Evolutionary conservation across 2,888 invertebrate species (phyloP).

Genomic region (Spodoptera picta): DNA sequence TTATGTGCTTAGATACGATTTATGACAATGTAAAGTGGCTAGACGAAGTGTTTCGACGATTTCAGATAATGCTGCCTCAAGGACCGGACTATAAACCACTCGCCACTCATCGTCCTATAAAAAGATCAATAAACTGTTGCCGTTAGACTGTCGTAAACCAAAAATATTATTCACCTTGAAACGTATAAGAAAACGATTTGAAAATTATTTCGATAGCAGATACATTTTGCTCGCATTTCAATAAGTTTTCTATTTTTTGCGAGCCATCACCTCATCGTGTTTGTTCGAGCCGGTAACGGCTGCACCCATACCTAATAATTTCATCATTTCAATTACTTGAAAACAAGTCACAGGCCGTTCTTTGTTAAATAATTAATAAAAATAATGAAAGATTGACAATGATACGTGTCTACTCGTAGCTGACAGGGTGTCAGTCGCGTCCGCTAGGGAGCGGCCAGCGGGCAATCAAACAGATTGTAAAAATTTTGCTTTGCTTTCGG

Average conservation of each 20-base stretch:
- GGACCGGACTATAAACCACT: constrained; percentile 58
- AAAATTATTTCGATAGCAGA: constrained; percentile 20
- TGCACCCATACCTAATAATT: too few species aligned
- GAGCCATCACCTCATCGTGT: too few species aligned
- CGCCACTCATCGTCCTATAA: constrained; percentile 42
- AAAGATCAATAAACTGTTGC: constrained; percentile 40
- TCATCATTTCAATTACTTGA: too few species aligned
- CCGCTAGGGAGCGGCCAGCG: too few species aligned
- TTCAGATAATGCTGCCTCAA: constrained; percentile 64
- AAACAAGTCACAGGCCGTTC: too few species aligned
- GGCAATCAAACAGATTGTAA: too few species aligned
- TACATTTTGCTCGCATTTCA: constrained; percentile 25
- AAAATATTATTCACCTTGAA: constrained; percentile 48
- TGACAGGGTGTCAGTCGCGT: too few species aligned
- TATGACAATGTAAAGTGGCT: constrained; percentile 66
- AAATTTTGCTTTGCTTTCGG: too few species aligned
- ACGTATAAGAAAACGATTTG: constrained; percentile 24
- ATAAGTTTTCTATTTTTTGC: not conserved
- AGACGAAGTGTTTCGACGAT: constrained; percentile 56
- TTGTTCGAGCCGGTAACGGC: too few species aligned
- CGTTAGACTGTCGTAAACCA: constrained; percentile 46
- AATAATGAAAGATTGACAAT: not conserved
- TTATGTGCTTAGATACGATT: constrained; percentile 58
- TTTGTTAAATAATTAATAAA: too few species aligned
- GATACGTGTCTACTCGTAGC: too few species aligned